phyloP scores from a whole-genome alignment of 2,113 vertebrate species.

The Anguilla rostrata region DNA sequence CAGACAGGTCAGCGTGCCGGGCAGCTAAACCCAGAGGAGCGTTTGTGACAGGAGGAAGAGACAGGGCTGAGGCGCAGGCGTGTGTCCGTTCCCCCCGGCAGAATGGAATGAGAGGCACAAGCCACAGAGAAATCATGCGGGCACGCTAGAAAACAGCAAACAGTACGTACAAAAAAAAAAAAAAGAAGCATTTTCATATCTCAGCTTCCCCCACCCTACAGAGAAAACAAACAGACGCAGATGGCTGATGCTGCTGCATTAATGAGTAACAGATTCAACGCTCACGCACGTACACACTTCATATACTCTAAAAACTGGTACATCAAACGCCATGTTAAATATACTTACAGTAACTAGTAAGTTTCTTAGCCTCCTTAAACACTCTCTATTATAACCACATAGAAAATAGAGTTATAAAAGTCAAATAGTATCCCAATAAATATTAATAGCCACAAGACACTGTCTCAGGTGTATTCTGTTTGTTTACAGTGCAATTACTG shows the following conservation, averaged over 20 bases:
- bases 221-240: slow-evolving; percentile 23
- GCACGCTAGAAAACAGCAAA: slow-evolving; percentile 63
- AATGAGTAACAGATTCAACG: background rate
- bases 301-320: too few relatives aligned
- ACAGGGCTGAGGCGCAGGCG: background rate
- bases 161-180: background rate
- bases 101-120: slow-evolving; percentile 69
- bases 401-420: too few relatives aligned
- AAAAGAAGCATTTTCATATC: slow-evolving; percentile 1
- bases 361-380: background rate
- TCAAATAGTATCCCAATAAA: background rate
- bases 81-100: slow-evolving; percentile 12
- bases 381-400: background rate
- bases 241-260: slow-evolving; percentile 6
- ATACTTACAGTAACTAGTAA: background rate
- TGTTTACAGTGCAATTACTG: background rate
- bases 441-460: background rate
- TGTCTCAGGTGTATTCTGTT: background rate
- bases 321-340: too few relatives aligned
- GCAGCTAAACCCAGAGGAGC: too few relatives aligned
- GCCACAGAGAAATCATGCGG: slow-evolving; percentile 73
- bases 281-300: background rate
- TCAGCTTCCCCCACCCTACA: slow-evolving; percentile 25
- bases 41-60: background rate
- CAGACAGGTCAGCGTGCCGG: background rate